phyloP scores from a whole-genome alignment of 2,113 vertebrate species.

The Pipa parva region DNA sequence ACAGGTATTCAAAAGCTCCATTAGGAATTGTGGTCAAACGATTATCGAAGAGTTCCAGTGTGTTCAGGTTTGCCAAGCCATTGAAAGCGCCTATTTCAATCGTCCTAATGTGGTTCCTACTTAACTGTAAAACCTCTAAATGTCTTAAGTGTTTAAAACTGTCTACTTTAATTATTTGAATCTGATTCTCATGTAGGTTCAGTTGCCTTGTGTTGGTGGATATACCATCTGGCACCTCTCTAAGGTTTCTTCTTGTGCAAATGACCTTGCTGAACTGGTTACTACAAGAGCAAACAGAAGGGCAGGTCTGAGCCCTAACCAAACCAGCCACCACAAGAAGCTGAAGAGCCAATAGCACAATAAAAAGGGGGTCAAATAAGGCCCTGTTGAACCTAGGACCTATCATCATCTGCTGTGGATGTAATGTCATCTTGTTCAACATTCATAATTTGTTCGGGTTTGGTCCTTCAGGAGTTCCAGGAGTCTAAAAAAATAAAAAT shows the following conservation, averaged over 20 bases:
- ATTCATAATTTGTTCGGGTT: slow-evolving; percentile 98
- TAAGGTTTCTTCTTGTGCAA: slow-evolving; percentile 87
- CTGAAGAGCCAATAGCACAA: slow-evolving; percentile 97
- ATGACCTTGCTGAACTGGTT: slow-evolving; percentile 99
- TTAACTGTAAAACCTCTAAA: slow-evolving; percentile 93
- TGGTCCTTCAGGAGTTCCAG: slow-evolving; percentile 83
- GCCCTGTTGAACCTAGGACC: slow-evolving; percentile 99
- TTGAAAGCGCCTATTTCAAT: slow-evolving; percentile 98
- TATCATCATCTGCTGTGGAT: slow-evolving; percentile 99
- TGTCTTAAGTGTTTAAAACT: slow-evolving; percentile 98
- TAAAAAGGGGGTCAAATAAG: slow-evolving; percentile 98
- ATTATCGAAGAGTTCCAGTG: slow-evolving; percentile 98
- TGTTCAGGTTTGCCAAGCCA: slow-evolving; percentile 96
- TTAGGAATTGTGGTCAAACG: slow-evolving; percentile 96
- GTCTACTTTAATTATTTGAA: slow-evolving; percentile 98
- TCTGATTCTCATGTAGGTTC: slow-evolving; percentile 97
- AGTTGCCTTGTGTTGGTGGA: slow-evolving; percentile 95
- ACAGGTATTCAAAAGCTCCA: slow-evolving; percentile 97
- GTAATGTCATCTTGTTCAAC: slow-evolving; percentile 99
- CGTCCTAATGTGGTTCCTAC: slow-evolving; percentile 96
- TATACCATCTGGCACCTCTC: slow-evolving; percentile 97
- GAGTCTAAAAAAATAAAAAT: slow-evolving; percentile 60
- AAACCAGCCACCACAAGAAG: slow-evolving; percentile 95
- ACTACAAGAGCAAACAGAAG: slow-evolving; percentile 96
- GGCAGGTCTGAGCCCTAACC: slow-evolving; percentile 95